These are phyloP conservation scores for Drosophila watanabei DNA, from an alignment of 1,140 invertebrate species.

Conservation along the genomic window DNA sequence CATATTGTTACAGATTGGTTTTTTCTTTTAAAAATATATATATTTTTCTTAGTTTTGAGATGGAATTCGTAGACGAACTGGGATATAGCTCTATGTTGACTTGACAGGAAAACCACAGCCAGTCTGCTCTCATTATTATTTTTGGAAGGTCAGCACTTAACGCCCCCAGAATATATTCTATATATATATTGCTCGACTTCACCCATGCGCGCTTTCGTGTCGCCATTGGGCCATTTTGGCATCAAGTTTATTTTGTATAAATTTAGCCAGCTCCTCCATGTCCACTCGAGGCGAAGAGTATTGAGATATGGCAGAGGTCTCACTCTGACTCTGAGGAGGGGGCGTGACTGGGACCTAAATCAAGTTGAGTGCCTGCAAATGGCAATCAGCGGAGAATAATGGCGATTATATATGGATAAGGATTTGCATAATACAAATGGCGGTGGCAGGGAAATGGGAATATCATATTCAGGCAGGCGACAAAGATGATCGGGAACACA, in stretches of 20 bases:
- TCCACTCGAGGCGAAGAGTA: slow-evolving; percentile 13
- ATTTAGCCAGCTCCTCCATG: slow-evolving; percentile 21
- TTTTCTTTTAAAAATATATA: neutral
- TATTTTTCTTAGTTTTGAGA: neutral
- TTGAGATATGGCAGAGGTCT: neutral
- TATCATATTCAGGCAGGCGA: slow-evolving; percentile 3
- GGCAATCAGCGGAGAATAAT: slow-evolving; percentile 61
- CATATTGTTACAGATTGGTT: slow-evolving; percentile 16
- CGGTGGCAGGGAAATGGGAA: slow-evolving; percentile 8
- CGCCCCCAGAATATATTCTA: neutral
- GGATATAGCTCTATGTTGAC: neutral
- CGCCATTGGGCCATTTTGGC: slow-evolving; percentile 48
- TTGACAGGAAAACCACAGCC: slow-evolving; percentile 6
- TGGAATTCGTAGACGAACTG: neutral
- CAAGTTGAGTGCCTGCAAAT: slow-evolving; percentile 59
- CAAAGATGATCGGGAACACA: neutral
- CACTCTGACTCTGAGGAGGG: neutral
- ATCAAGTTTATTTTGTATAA: slow-evolving; percentile 51
- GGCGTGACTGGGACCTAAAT: slow-evolving; percentile 53
- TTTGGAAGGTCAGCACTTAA: slow-evolving; percentile 11
- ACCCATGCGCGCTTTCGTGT: slow-evolving; percentile 6
- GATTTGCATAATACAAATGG: slow-evolving; percentile 16
- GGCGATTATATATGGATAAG: slow-evolving; percentile 38
- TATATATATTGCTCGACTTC: neutral
- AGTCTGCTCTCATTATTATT: neutral